Evolutionary conservation across 2,797 vertebrate genomes (phyloP), one percentile per base, ranked within the genome.

Genomic region (Sebastes itinus): DNA sequence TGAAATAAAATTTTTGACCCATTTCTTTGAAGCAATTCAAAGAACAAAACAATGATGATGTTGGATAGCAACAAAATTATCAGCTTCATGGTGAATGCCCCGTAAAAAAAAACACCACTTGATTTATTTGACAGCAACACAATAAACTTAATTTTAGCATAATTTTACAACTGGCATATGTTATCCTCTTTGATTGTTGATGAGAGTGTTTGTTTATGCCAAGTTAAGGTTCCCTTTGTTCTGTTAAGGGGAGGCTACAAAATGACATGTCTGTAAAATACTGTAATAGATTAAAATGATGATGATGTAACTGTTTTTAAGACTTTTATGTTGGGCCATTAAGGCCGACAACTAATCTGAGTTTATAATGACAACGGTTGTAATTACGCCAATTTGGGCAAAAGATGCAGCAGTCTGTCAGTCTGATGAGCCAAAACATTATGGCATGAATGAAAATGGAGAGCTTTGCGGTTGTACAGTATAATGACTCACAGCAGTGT

Each of bases 401-500:
- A 78, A 82, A 83, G 87, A 91, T 89, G 82, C 84, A 83, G 68
- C 82, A 88, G 77, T 79, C 80, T 75, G 77, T 88, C 87, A 84
- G 79, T 73, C 64, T 85, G 80, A 78, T 1, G 77, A n/a, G 90
- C 87, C 79, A 83, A 89, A 88, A 84, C 78, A 82, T 88, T 80
- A 83, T 85, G 86, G 84, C 81, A 87, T 85, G 88, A 91, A 89
- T 90, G 81, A 93, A 90, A 92, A 88, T 27, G 68, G 83, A 92
- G 87, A 88, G 84, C 77, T 85, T 69, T 87, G 90, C 72, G 84
- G 90, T 91, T 85, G 74, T 58, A 71, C 82, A 75, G 72, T 70
- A 76, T 87, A 92, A 93, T 93, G 89, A 89, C 80, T 94, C 87
- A 88, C 88, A 91, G 88, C 84, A 83, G 83, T 70, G 63, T 68